Evolutionary conservation across 2,888 invertebrate genomes (phyloP).

Genomic region (Drosophila barbarae): DNA sequence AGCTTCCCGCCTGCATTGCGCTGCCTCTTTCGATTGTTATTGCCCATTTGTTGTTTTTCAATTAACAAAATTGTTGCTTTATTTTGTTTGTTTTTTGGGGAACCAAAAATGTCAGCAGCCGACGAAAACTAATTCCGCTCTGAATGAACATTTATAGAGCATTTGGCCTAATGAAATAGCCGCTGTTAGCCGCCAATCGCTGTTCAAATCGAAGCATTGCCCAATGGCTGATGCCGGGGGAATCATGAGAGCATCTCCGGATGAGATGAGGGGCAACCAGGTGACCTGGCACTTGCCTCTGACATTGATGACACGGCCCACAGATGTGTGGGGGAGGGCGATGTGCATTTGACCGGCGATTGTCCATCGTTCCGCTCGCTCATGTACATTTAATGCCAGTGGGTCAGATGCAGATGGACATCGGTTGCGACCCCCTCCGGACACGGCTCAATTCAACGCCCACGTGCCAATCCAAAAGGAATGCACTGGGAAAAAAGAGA

Average conservation of each 20-base stretch:
- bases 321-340: slow-evolving; percentile 18
- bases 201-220: slow-evolving; percentile 12
- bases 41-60: slow-evolving; percentile 44
- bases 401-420: slow-evolving; percentile 36
- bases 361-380: slow-evolving; percentile 45
- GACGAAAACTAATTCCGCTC: slow-evolving; percentile 38
- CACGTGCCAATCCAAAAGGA: slow-evolving; percentile 56
- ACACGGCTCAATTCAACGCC: slow-evolving; percentile 44
- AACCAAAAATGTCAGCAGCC: slow-evolving; percentile 40
- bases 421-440: slow-evolving; percentile 5
- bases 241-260: slow-evolving; percentile 7
- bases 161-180: slow-evolving; percentile 38
- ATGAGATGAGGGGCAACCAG: neutral
- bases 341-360: slow-evolving; percentile 49
- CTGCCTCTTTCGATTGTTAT: slow-evolving; percentile 18
- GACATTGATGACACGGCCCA: slow-evolving; percentile 44
- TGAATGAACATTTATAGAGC: slow-evolving; percentile 20
- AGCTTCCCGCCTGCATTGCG: slow-evolving; percentile 45
- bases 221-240: slow-evolving; percentile 10
- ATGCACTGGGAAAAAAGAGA: slow-evolving; percentile 21
- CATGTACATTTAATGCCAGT: slow-evolving; percentile 56
- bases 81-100: slow-evolving; percentile 18
- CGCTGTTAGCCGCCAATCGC: slow-evolving; percentile 20
- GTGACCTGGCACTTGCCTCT: slow-evolving; percentile 7
- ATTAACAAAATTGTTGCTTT: slow-evolving; percentile 58